Base-by-base conservation (phyloP, 2,113 vertebrate species). In the Aythya baeri region DNA sequence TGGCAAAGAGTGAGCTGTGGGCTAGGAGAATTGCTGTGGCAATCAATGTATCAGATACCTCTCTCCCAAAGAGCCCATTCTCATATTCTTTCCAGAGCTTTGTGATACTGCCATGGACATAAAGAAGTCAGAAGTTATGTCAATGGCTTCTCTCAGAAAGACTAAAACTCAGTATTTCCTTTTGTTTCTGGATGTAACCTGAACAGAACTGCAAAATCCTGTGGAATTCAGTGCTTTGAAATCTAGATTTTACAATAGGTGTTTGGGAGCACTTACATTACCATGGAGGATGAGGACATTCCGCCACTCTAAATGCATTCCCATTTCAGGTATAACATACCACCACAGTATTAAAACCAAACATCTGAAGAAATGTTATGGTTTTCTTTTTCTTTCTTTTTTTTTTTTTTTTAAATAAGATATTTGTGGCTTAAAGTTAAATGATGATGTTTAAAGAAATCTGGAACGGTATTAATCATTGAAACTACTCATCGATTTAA, bases 401-500 rank as follows among this genome's bases (percentile, higher is more conserved):
- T 31, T 27, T 41, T 52, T n/a, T 50, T 38, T 46, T 55, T 74
- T 70, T 65, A 62, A 75, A 65, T 11, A 85, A 83, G 85, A 31
- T 62, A 83, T 79, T 90, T 86, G 70, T 75, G 41, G 36, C 43
- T 78, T 91, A 59, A 67, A 58, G 43, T 49, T 90, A 68, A 75
- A 46, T 44, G 76, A 68, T 52, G 74, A 58, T 66, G 44, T 58
- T 76, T 38, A 49, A 89, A 84, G 90, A 91, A 94, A 96, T 88
- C 88, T 87, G 92, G 90, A 86, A 66, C 26, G 31, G 34, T 76
- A 96, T 94, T 96, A 96, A 95, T 96, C 80, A 97, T 87, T 93
- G 79, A 31, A 91, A 83, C 92, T 78, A 90, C 65, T 95, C 90
- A 93, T 6, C 63, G 54, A 68, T 76, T 84, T 88, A 50, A 90